Evolutionary conservation across 35 echinoderm and acorn worm genomes (phyloP).

Genomic region (Amphiura filiformis): DNA sequence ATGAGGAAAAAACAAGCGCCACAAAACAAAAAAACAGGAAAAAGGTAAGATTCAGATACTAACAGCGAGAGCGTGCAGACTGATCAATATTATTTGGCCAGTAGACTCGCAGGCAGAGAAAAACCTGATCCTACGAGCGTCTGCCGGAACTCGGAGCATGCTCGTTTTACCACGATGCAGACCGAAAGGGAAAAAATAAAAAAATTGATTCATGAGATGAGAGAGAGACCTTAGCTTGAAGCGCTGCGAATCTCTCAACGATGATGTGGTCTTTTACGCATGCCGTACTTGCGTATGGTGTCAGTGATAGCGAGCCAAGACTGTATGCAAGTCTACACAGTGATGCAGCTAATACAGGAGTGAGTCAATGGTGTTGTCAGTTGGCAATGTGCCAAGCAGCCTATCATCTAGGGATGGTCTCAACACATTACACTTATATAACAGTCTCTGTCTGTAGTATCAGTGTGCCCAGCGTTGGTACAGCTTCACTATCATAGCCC

Average conservation of each 20-base stretch:
- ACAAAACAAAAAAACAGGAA: too few species aligned
- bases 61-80: not conserved
- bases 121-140: not conserved
- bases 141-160: constrained; percentile 9
- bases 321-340: not conserved
- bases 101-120: not conserved
- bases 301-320: not conserved
- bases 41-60: not conserved
- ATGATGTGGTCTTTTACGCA: not conserved
- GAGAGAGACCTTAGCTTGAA: not conserved
- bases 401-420: constrained; percentile 13
- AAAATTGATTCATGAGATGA: constrained; percentile 2
- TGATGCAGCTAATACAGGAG: not conserved
- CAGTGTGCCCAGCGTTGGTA: not conserved
- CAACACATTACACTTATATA: not conserved
- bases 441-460: not conserved
- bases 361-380: constrained; percentile 5
- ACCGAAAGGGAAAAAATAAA: not conserved
- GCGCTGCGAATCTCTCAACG: not conserved
- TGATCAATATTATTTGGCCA: not conserved
- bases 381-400: not conserved
- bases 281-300: not conserved
- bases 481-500: not conserved
- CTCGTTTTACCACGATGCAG: not conserved
- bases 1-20: too few species aligned